A percentile compares a stretch with the other conserved stretches of the same genome.
Evolutionary conservation across 2,797 vertebrate species (phyloP).

Genomic region (Pangasius djambal): DNA sequence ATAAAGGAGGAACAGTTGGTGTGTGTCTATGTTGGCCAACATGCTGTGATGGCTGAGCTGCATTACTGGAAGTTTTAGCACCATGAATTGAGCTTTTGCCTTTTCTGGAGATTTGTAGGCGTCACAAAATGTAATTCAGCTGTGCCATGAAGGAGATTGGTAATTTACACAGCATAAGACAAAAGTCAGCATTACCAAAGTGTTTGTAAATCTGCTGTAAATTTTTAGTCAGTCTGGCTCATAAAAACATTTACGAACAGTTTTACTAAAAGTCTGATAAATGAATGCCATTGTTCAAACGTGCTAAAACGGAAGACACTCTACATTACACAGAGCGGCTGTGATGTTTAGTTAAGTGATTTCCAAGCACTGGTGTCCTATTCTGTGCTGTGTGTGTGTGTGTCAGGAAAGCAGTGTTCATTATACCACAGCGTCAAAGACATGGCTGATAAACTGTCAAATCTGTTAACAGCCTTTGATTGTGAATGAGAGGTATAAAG

Average conservation of each 20-base stretch:
- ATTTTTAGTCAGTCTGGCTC: neutral
- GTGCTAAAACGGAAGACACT: constrained; percentile 41
- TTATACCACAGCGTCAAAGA: constrained; percentile 37
- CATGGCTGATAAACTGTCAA: constrained; percentile 47
- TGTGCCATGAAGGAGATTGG: neutral
- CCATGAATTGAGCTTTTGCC: neutral
- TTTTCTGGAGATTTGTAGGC: neutral
- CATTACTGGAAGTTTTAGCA: neutral
- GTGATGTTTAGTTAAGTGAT: constrained; percentile 37
- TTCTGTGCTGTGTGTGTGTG: neutral
- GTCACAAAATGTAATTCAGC: neutral
- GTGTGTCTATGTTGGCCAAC: neutral
- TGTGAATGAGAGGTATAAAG: constrained; percentile 54
- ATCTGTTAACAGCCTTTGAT: constrained; percentile 59
- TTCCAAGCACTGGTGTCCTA: constrained; percentile 44
- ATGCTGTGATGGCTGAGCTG: neutral
- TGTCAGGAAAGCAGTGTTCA: neutral
- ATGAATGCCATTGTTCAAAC: neutral
- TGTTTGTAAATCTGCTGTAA: too few relatives aligned
- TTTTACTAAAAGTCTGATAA: neutral
- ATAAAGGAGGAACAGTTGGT: neutral
- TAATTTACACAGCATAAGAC: neutral
- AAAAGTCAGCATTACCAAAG: too few relatives aligned
- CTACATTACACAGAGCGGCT: neutral
- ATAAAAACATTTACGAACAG: neutral